phyloP scores from a whole-genome alignment of 2,888 invertebrate species.

The Torymus texanus region DNA sequence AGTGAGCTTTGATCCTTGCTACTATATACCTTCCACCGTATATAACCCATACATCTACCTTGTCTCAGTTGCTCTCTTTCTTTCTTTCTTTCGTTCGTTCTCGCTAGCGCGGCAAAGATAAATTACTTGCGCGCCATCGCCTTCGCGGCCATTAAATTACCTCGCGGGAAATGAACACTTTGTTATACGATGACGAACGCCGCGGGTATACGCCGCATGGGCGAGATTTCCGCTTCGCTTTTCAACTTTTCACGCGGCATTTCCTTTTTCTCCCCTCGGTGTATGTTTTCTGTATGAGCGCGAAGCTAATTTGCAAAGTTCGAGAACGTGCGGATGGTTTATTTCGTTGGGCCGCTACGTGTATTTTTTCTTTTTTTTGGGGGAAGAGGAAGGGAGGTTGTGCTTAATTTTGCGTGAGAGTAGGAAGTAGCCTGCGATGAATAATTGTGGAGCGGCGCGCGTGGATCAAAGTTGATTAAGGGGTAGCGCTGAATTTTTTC shows the following conservation, averaged over 20 bases:
- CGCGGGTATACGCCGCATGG: too few relatives aligned
- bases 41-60: too few relatives aligned
- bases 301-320: slow-evolving; percentile 9
- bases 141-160: slow-evolving; percentile 66
- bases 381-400: too few relatives aligned
- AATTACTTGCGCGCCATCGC: slow-evolving; percentile 64
- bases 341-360: neutral
- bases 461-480: too few relatives aligned
- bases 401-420: too few relatives aligned
- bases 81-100: too few relatives aligned
- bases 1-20: neutral
- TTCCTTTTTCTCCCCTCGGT: too few relatives aligned
- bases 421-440: too few relatives aligned
- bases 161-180: slow-evolving; percentile 18
- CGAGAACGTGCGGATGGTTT: neutral
- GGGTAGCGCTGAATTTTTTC: too few relatives aligned
- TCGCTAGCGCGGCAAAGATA: slow-evolving; percentile 59
- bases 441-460: too few relatives aligned
- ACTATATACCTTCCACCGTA: too few relatives aligned
- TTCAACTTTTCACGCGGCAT: neutral
- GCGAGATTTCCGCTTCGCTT: neutral
- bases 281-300: neutral
- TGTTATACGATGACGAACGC: slow-evolving; percentile 10
- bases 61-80: too few relatives aligned
- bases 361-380: neutral